Base-by-base conservation (phyloP, 1,140 invertebrate genomes). In the Tetragnatha versicolor region DNA sequence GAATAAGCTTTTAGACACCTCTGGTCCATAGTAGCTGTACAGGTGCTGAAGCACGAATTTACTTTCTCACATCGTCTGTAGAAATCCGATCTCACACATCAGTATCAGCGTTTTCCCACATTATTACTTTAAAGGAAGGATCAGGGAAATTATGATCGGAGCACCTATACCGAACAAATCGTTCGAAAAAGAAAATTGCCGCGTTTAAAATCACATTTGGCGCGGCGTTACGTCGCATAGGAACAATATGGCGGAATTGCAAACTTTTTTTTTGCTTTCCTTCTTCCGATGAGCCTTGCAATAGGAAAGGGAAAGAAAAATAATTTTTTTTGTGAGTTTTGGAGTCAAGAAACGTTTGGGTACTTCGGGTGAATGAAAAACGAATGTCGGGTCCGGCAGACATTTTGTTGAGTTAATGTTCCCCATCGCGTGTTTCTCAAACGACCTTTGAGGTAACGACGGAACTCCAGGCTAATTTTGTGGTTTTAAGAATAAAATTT, bases 151-250 rank as follows among this genome's bases (percentile, higher is more conserved):
- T 47, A 47, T n/a, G n/a, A n/a, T 45, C 14, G 33, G 22, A 65
- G 45, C 58, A 35, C 31, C 33, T 61, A 33, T 33, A 17, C 29
- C 35, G 58, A 35, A 35, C 61, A 65, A 65, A 65, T 65, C 33
- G 61, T 42, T 39, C 27, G 7, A 33, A 20, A 20, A 51, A n/a
- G 25, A 33, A 37, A 55, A 70, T 70, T 70, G 68, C 49, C 25
- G 68, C 42, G 35, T 55, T 70, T 70, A 70, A 70, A 70, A 37
- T 70, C 51, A 25, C 68, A 70, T 70, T 70, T 70, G 22, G 49
- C 17, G 25, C 22, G n/a, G 33, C 9, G 22, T 63, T 49, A 25
- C 17, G 31, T 49, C 31, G 29, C 3, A 37, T n/a, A 31, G 33
- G 49, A 47, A 68, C 63, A 47, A 49, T 49, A 20, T 45, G 45